These are phyloP conservation scores for Sitta carolinensis DNA, from an alignment of 2,797 vertebrate species.

Conservation along the genomic window DNA sequence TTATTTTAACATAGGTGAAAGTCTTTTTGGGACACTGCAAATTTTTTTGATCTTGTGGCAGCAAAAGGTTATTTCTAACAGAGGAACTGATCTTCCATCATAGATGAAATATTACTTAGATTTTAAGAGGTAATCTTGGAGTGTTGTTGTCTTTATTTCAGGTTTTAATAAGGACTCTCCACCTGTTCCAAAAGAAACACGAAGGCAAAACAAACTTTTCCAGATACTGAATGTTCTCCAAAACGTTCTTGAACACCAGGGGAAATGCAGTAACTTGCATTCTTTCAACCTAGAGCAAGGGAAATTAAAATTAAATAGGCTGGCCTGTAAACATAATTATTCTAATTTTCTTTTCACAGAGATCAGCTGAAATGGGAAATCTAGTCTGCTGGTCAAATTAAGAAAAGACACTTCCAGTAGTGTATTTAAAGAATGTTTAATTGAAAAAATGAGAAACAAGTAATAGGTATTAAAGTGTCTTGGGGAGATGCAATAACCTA, in stretches of 20 bases:
- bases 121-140: constrained; percentile 38
- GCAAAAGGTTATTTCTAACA: constrained; percentile 37
- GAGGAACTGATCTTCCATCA: not conserved
- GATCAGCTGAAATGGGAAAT: not conserved
- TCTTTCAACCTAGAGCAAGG: not conserved
- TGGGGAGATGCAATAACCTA: not conserved
- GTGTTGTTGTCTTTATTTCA: constrained; percentile 50
- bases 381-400: not conserved
- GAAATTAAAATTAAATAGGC: not conserved
- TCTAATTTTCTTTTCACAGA: constrained; percentile 18
- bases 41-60: constrained; percentile 26
- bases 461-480: not conserved
- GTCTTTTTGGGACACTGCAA: constrained; percentile 1
- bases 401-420: not conserved
- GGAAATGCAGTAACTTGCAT: not conserved
- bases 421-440: not conserved
- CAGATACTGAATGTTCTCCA: not conserved
- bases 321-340: not conserved
- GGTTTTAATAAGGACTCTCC: constrained; percentile 17
- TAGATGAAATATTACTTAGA: constrained; percentile 50
- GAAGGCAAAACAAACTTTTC: constrained; percentile 10
- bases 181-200: not conserved
- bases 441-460: not conserved
- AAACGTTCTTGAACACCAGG: not conserved
- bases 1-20: constrained; percentile 22